These are phyloP conservation scores for Cygnus olor DNA, from an alignment of 2,797 vertebrate species.

Conservation along the genomic window DNA sequence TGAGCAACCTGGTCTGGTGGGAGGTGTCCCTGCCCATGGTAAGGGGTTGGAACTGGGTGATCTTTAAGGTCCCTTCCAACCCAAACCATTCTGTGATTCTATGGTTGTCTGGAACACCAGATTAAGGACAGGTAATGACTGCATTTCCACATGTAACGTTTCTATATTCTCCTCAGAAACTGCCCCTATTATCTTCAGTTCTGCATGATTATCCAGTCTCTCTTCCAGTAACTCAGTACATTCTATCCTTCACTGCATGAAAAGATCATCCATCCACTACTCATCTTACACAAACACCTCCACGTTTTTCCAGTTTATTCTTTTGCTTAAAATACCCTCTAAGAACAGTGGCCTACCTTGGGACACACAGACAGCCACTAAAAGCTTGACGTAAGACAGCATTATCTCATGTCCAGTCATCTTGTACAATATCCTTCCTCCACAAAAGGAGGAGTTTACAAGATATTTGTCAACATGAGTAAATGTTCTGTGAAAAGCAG, in stretches of 20 bases:
- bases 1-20: too few relatives aligned
- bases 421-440: background rate
- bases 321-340: background rate
- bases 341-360: background rate
- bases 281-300: background rate
- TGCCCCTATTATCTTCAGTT: background rate
- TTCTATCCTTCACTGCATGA: background rate
- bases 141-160: background rate
- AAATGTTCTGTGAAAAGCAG: background rate
- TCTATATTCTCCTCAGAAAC: background rate
- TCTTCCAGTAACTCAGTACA: background rate
- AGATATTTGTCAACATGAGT: background rate
- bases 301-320: background rate
- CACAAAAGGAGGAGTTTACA: background rate
- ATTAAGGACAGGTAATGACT: background rate
- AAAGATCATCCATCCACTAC: background rate
- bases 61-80: too few relatives aligned
- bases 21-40: too few relatives aligned
- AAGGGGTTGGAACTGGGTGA: too few relatives aligned
- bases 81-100: too few relatives aligned
- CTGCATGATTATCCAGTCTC: background rate
- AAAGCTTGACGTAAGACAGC: background rate
- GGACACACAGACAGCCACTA: background rate
- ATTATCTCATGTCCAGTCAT: too few relatives aligned
- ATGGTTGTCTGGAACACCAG: background rate